Conservation (phyloP, 2,888 invertebrate species). For the Nomada ferruginata region DNA sequence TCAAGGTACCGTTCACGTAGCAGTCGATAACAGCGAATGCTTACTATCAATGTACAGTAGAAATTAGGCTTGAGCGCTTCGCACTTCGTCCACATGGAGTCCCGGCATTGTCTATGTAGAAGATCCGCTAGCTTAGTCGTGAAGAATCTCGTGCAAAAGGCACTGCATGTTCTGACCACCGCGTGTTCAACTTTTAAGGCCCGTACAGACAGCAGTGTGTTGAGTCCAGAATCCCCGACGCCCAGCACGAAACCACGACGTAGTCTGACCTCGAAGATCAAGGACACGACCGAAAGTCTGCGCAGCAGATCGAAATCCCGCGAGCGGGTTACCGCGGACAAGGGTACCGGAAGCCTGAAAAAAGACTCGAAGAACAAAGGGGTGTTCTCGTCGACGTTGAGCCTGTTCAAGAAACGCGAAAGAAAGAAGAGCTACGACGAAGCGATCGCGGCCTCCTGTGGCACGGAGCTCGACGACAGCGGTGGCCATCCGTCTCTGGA, state of each 20-base stretch:
- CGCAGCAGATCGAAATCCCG: constrained; percentile 82
- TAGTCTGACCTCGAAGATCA: constrained; percentile 82
- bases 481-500: constrained; percentile 72
- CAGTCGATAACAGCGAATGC: not conserved
- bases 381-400: constrained; percentile 83
- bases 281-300: constrained; percentile 83
- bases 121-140: constrained; percentile 56
- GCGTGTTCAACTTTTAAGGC: constrained; percentile 70
- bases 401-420: constrained; percentile 81
- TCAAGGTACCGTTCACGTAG: constrained; percentile 86
- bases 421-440: constrained; percentile 80
- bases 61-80: constrained; percentile 25
- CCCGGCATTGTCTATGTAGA: constrained; percentile 54
- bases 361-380: constrained; percentile 82
- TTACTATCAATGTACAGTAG: not conserved
- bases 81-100: constrained; percentile 30
- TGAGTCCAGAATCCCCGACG: constrained; percentile 82
- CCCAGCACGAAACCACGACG: constrained; percentile 78
- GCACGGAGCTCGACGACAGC: constrained; percentile 38
- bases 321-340: constrained; percentile 77
- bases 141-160: constrained; percentile 39
- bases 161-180: constrained; percentile 47
- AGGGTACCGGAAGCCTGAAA: constrained; percentile 72
- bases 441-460: constrained; percentile 63
- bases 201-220: constrained; percentile 77